phyloP scores from a whole-genome alignment of 2,113 vertebrate genomes.

The Nettapus auritus region DNA sequence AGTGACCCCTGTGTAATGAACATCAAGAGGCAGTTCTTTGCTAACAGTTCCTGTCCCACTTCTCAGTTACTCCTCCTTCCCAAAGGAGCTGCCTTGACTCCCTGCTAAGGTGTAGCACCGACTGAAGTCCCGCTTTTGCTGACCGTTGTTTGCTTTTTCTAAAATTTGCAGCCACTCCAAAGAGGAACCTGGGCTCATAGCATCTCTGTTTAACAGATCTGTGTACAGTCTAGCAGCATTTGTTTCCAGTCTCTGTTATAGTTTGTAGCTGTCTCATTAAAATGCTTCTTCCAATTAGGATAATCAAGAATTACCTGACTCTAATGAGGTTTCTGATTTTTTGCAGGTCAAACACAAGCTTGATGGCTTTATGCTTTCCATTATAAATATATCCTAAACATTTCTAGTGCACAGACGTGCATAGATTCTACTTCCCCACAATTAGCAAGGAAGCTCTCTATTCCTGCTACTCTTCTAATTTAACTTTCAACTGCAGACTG shows the following conservation, averaged over 20 bases:
- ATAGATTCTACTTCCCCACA: background rate
- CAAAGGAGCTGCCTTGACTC: background rate
- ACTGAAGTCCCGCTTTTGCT: accelerated
- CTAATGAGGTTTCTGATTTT: background rate
- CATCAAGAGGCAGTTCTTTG: background rate
- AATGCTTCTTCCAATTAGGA: background rate
- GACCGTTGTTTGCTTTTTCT: background rate
- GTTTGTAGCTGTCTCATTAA: background rate
- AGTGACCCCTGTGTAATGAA: background rate
- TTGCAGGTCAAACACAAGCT: background rate
- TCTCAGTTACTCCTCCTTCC: background rate
- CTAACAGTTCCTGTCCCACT: background rate
- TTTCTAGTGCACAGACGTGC: background rate
- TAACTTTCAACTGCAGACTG: background rate
- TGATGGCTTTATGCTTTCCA: background rate
- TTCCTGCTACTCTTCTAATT: background rate
- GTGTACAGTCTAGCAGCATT: background rate
- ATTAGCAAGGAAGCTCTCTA: background rate
- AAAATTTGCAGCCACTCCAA: background rate
- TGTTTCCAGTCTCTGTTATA: background rate
- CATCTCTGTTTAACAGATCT: background rate
- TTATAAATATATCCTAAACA: background rate
- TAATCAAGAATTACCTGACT: background rate
- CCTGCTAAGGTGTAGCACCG: background rate
- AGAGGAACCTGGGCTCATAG: background rate